Evolutionary conservation across 92 coral and sea anemone genomes (phyloP), one percentile per base, ranked within the genome.

Genomic region (Palythoa grandis): DNA sequence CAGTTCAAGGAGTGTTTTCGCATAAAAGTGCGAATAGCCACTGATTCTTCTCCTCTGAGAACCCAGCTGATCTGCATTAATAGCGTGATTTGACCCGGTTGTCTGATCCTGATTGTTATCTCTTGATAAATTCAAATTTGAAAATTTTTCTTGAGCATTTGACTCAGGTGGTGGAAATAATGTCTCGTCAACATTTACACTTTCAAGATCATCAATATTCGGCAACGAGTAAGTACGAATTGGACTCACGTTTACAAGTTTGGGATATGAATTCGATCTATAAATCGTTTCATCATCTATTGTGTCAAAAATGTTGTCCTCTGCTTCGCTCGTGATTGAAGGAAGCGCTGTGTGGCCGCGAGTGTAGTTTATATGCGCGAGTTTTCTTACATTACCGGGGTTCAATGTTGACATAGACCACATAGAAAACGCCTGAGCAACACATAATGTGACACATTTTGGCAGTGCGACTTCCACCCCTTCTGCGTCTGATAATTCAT

Each of bases 401-500:
- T 96, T 95, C 19, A 96, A 74, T 92, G 95, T 93, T 7, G 96
- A 92, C 98, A 96, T 95, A 4, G 98, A 91, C 82, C 92, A 89
- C 90, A 87, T 95, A 11, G 98, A 92, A 84, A 96, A 91, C 11
- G 97, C 95, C 77, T 93, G 93, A 35, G 94, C 97, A 6, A 88
- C 99, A 43, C 95, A 82, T 13, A 96, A 79, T 3, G 96, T 91
- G 29, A 96, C 56, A 72, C 92, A 91, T 72, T 88, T 86, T 7
- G 99, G 99, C 56, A 94, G 87, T 3, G 92, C 72, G 10, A 88
- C 93, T 40, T 93, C 99, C 2, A 83, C 89, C 38, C 91, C 95
- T 4, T 90, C 94, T 39, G 86, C 86, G 15, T 90, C 94, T 16
- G 91, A 92, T 39, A 82, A 87, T 52, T 92, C 94, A 57, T 95